Base-by-base conservation (phyloP, 2,888 invertebrate genomes). In the Zonitis immaculata region DNA sequence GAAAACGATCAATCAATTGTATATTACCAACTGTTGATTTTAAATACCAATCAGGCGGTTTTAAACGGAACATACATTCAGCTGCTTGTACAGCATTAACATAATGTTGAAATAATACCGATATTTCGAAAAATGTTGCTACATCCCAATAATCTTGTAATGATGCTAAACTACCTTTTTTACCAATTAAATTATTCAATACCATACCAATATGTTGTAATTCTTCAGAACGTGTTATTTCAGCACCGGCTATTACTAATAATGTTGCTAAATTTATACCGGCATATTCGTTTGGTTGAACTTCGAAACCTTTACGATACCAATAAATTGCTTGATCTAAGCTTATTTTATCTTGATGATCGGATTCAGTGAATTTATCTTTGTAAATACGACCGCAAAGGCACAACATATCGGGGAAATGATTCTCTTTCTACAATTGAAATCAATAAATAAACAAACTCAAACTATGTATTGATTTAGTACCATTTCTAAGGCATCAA, bases 141-240 rank as follows among this genome's bases (percentile, higher is more conserved):
- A 99, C 97, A 75, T 97, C 97, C 99, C 99, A 99, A 72, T 99
- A 99, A 73, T 99, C 97, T 64, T 89, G 89, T 16, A 99, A 79
- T 0, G 93, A 92, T 0, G 89, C 86, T 25, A 99, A 77, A 71
- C 94, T 95, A 42, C 99, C 99, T 73, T 99, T 99, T 72, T 95
- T 92, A 0, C 99, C 99, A 67, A 99, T 97, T 53, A 98, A 79
- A 77, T 96, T 96, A 74, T 98, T 99, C 59, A 99, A 77, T 7
- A 95, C 91, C 84, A 96, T 91, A 45, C 91, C 95, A 67, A 95
- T 93, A 66, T 92, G 91, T 69, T 93, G 93, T 20, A 95, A 76
- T 73, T 95, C 95, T 71, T 89, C 89, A 28, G 90, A 95, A 75
- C 89, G 89, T 52, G 90, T 88, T 72, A 99, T 95, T 72, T 95